Percentiles rank a stretch among this genome's conserved stretches.
phyloP scores from a whole-genome alignment of 2,797 vertebrate genomes.

The Hafferia zeledoni region DNA sequence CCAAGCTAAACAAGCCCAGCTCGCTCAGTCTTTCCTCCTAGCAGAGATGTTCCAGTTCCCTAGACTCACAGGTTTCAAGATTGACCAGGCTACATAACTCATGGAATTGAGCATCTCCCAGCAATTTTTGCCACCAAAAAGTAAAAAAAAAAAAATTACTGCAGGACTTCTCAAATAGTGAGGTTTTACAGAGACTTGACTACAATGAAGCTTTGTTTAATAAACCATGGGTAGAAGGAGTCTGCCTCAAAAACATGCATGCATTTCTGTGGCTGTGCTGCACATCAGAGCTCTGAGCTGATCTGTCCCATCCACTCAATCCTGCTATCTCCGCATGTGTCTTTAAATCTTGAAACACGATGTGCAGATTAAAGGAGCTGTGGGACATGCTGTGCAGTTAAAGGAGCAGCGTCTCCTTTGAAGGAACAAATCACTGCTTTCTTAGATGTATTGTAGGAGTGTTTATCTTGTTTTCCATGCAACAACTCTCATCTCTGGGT shows the following conservation, averaged over 20 bases:
- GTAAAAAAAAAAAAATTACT: not conserved
- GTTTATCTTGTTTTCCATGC: not conserved
- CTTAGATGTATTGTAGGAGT: not conserved
- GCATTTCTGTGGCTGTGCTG: not conserved
- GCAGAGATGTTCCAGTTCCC: not conserved
- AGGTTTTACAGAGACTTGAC: not conserved
- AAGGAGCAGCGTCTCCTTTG: not conserved
- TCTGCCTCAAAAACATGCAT: not conserved
- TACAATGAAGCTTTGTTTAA: not conserved
- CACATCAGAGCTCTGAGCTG: not conserved
- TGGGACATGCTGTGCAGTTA: not conserved
- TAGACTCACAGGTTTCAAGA: not conserved
- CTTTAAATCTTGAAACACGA: not conserved
- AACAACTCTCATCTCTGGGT: not conserved
- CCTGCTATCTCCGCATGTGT: accelerated
- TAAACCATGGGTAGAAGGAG: not conserved
- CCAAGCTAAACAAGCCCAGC: not conserved
- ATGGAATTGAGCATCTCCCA: not conserved
- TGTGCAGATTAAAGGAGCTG: not conserved
- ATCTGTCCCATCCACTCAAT: not conserved
- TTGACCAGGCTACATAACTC: not conserved
- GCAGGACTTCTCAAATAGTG: not conserved
- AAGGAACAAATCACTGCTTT: not conserved
- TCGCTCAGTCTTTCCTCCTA: not conserved
- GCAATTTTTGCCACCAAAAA: not conserved